Conservation (phyloP, 2,113 vertebrate species). For the Circaetus cinerascens region DNA sequence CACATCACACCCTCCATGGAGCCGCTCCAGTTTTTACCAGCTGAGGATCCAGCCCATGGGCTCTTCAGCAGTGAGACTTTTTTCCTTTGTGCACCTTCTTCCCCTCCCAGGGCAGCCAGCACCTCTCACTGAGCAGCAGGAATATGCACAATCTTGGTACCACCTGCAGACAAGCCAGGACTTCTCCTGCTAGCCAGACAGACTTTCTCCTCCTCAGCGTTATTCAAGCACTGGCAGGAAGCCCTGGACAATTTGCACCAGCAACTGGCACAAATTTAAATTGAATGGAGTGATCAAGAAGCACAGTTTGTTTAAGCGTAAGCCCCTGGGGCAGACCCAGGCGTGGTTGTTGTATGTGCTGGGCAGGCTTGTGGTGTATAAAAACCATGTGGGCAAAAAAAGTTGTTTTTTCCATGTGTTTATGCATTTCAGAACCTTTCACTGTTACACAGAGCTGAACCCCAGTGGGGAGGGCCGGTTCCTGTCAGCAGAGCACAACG, state of each 20-base stretch:
- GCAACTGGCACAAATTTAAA: not conserved
- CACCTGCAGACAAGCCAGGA: conserved; percentile 45
- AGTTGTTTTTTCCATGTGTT: not conserved
- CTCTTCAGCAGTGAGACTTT: not conserved
- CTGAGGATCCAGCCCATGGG: not conserved
- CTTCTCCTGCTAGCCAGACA: not conserved
- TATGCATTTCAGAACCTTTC: not conserved
- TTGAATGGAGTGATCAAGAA: not conserved
- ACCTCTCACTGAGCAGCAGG: not conserved
- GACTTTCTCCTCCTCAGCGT: not conserved
- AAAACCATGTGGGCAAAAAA: not conserved
- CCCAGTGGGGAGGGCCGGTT: accelerated
- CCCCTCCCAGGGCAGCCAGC: not conserved
- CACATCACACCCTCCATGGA: not conserved
- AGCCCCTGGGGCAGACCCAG: not conserved
- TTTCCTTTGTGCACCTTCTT: not conserved
- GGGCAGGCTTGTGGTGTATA: not conserved
- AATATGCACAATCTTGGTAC: not conserved
- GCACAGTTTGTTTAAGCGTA: not conserved
- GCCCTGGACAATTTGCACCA: not conserved
- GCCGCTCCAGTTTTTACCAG: not conserved
- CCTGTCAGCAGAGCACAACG: not conserved
- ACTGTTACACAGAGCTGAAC: not conserved
- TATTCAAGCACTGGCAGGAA: not conserved
- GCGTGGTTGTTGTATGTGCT: not conserved